Percentiles rank a stretch among this genome's conserved stretches.
Conservation (phyloP, 2,888 invertebrate species). For the Hypomecis punctinalis region DNA sequence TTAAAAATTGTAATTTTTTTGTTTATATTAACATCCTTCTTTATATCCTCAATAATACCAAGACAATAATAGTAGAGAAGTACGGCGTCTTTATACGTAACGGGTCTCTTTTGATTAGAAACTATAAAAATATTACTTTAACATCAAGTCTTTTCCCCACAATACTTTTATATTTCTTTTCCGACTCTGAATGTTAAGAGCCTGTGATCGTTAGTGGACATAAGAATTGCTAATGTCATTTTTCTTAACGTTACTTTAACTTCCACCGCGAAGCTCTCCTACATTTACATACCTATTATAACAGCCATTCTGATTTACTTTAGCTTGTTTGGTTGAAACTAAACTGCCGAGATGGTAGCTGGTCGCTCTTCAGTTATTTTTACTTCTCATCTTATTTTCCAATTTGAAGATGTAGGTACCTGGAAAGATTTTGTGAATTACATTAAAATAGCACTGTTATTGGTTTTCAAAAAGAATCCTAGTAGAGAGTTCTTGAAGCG, state of each 20-base stretch:
- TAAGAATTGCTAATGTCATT: not conserved
- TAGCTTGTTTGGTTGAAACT: conserved; percentile 1
- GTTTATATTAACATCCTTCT: no score
- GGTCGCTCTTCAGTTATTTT: conserved; percentile 38
- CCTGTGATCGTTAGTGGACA: not conserved
- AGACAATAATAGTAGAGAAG: no score
- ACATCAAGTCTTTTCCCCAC: no score
- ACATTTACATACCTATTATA: conserved; percentile 50
- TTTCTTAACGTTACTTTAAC: conserved; percentile 1
- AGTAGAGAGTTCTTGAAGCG: no score
- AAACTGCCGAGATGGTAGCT: not conserved
- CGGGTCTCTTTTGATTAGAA: no score
- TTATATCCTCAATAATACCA: no score
- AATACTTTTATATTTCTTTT: no score
- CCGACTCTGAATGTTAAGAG: not conserved
- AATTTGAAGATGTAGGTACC: conserved; percentile 36
- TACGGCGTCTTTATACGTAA: no score
- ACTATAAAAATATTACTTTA: no score
- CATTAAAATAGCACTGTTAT: no score
- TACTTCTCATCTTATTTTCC: conserved; percentile 29
- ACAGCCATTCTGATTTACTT: conserved; percentile 53
- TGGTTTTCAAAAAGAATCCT: no score
- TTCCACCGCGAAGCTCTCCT: not conserved
- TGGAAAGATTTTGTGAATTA: conserved; percentile 35
- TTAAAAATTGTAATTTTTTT: no score